phyloP scores from a whole-genome alignment of 64 coral and sea anemone species.

The Hydrozoanthus tunicans region DNA sequence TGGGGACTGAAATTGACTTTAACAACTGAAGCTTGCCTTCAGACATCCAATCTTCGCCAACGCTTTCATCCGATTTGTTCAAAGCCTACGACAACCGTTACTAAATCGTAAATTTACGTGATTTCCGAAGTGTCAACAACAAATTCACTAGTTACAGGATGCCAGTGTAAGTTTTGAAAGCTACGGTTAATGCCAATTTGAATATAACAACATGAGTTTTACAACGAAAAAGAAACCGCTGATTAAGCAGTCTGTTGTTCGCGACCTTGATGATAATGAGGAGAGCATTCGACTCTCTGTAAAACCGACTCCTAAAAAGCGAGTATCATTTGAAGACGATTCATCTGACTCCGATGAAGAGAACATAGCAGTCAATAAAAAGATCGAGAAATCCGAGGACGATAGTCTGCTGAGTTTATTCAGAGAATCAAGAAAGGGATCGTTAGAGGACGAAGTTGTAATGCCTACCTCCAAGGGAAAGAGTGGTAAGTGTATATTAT shows the following conservation, averaged over 20 bases:
- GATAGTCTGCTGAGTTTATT: neutral
- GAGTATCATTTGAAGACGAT: constrained; percentile 42
- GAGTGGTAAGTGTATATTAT: neutral
- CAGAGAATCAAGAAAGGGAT: neutral
- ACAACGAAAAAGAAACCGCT: constrained; percentile 16
- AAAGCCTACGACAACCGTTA: neutral
- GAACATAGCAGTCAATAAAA: constrained; percentile 30
- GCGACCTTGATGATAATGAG: neutral
- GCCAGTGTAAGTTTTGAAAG: neutral
- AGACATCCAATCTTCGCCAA: neutral
- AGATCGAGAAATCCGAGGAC: neutral
- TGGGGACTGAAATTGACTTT: neutral
- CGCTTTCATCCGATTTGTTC: neutral
- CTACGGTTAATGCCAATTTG: neutral
- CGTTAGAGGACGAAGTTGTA: constrained; percentile 6
- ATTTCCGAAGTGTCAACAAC: constrained; percentile 35
- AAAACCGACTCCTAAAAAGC: constrained; percentile 21
- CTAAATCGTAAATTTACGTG: neutral
- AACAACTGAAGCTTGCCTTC: neutral
- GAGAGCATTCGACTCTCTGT: neutral
- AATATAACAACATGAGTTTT: neutral
- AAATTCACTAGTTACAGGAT: neutral
- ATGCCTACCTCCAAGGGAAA: neutral
- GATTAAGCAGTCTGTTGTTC: constrained; percentile 36
- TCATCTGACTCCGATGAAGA: constrained; percentile 37